A percentile compares a stretch with the other conserved stretches of the same genome.
Evolutionary conservation across 1,140 invertebrate genomes (phyloP).

Genomic region (Trinorchestia longiramus): DNA sequence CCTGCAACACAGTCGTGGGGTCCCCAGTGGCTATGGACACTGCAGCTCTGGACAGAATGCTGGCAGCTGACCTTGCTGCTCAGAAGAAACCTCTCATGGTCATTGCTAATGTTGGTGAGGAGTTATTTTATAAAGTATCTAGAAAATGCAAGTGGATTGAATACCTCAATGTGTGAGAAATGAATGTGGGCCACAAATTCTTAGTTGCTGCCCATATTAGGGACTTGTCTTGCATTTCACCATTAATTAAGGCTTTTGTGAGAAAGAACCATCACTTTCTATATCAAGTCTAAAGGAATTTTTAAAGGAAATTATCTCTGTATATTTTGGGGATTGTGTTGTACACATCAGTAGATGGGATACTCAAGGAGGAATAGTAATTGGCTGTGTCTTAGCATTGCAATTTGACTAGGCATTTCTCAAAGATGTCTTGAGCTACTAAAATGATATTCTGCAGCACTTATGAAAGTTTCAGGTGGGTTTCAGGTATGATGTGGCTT

Average conservation of each 20-base stretch:
- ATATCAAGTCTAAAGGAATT: too few relatives aligned
- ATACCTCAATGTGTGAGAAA: neutral
- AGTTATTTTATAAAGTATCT: neutral
- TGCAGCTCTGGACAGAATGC: slow-evolving; percentile 81
- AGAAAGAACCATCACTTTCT: too few relatives aligned
- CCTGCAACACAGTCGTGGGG: slow-evolving; percentile 79
- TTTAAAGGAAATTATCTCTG: too few relatives aligned
- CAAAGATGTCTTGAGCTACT: too few relatives aligned
- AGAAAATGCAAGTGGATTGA: neutral
- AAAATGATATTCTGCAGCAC: too few relatives aligned
- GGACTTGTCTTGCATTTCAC: neutral
- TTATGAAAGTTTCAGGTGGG: too few relatives aligned
- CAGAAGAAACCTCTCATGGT: slow-evolving; percentile 84
- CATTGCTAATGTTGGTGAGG: slow-evolving; percentile 80
- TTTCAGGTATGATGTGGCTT: too few relatives aligned
- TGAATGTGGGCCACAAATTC: neutral
- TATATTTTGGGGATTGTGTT: too few relatives aligned
- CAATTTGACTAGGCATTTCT: too few relatives aligned
- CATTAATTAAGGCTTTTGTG: neutral
- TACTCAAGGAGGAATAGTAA: too few relatives aligned
- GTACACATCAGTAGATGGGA: too few relatives aligned
- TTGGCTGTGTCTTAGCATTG: too few relatives aligned
- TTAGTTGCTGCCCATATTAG: neutral
- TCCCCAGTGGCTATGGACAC: slow-evolving; percentile 83
- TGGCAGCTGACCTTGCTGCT: slow-evolving; percentile 82